Percentiles rank a stretch among this genome's conserved stretches.
phyloP scores from a whole-genome alignment of 2,888 invertebrate genomes.

The Osedax fenrisi region DNA sequence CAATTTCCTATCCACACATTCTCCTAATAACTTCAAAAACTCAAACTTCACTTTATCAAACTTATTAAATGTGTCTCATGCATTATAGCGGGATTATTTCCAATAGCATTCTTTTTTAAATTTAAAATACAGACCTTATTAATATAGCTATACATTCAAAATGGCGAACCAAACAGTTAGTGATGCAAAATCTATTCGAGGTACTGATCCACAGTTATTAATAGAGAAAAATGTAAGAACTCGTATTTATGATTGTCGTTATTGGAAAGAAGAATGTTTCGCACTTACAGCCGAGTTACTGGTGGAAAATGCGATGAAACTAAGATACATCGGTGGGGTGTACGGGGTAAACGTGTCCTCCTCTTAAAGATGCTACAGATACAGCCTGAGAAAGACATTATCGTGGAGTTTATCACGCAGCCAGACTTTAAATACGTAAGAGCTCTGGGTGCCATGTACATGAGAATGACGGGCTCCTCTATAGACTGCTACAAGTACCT shows the following conservation, averaged over 20 bases:
- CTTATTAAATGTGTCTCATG: too few species aligned
- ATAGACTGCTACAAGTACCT: constrained; percentile 93
- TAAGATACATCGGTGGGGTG: constrained; percentile 82
- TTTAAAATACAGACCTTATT: too few species aligned
- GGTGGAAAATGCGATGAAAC: constrained; percentile 96
- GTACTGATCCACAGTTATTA: constrained; percentile 97
- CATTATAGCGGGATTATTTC: too few species aligned
- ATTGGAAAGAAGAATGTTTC: constrained; percentile 99
- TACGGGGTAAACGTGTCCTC: constrained; percentile 88
- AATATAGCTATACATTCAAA: too few species aligned
- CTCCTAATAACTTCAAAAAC: too few species aligned
- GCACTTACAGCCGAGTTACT: constrained; percentile 88
- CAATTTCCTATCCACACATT: too few species aligned
- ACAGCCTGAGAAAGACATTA: constrained; percentile 97
- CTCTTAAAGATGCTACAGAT: constrained; percentile 95
- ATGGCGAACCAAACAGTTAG: constrained; percentile 98
- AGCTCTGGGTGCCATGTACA: constrained; percentile 86
- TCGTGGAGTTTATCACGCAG: constrained; percentile 95
- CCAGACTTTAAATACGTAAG: constrained; percentile 95
- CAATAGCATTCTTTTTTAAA: too few species aligned
- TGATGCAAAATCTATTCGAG: constrained; percentile 91
- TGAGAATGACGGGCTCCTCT: constrained; percentile 82
- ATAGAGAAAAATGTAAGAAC: constrained; percentile 96
- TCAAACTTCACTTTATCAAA: too few species aligned
- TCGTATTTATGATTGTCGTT: constrained; percentile 92